A percentile compares a stretch with the other conserved stretches of the same genome.
These are phyloP conservation scores for Nomada fucata DNA, from an alignment of 2,888 invertebrate genomes.

Conservation along the genomic window DNA sequence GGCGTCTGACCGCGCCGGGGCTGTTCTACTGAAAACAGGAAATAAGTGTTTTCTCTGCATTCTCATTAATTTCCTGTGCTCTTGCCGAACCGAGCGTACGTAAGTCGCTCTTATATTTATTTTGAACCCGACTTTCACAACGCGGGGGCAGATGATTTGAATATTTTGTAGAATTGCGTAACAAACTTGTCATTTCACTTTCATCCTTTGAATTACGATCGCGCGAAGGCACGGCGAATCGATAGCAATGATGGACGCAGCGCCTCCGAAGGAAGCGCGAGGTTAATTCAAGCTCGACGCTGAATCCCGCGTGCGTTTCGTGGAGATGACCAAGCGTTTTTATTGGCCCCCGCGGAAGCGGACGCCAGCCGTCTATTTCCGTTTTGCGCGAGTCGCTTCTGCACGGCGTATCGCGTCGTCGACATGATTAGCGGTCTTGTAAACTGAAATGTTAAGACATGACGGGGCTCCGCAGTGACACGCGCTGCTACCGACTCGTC, in stretches of 20 bases:
- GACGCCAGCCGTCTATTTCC: conserved; percentile 54
- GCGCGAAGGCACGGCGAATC: not conserved
- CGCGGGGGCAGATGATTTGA: not conserved
- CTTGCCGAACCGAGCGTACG: no score
- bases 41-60: not conserved
- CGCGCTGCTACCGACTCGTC: conserved; percentile 74
- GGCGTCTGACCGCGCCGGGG: not conserved
- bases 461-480: conserved; percentile 78
- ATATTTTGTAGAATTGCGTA: not conserved
- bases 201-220: conserved; percentile 22
- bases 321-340: conserved; percentile 19
- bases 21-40: conserved; percentile 12
- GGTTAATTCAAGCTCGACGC: conserved; percentile 29
- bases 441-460: conserved; percentile 83
- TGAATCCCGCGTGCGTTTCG: conserved; percentile 33
- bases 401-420: conserved; percentile 63
- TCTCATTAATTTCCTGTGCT: not conserved
- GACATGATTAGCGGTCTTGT: conserved; percentile 82
- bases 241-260: not conserved
- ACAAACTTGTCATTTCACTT: not conserved
- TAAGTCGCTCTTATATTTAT: no score
- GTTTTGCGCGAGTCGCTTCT: conserved; percentile 45
- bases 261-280: not conserved
- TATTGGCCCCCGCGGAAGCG: conserved; percentile 46
- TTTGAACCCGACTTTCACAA: no score